Percentiles rank a stretch among this genome's conserved stretches.
Conservation (phyloP, 2,113 vertebrate species). For the Saimiri boliviensis region DNA sequence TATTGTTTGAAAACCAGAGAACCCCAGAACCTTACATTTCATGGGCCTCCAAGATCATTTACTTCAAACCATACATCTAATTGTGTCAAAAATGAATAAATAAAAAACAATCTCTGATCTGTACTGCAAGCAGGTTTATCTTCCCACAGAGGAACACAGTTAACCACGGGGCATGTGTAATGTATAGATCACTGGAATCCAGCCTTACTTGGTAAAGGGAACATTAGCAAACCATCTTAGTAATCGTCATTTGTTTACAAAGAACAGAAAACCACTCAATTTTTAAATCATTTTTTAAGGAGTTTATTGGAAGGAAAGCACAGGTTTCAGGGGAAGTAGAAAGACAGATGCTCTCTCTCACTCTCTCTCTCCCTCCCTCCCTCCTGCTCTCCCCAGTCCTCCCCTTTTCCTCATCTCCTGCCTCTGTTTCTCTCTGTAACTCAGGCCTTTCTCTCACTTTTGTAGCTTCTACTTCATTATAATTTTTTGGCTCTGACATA, state of each 20-base stretch:
- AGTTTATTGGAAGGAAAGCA: neutral
- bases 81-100: neutral
- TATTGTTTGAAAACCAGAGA: conserved; percentile 4
- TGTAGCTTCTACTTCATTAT: neutral
- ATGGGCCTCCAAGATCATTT: neutral
- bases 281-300: neutral
- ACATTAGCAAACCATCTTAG: neutral
- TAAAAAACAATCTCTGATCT: neutral
- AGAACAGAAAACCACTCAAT: neutral
- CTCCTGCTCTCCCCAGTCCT: neutral
- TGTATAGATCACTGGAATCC: neutral
- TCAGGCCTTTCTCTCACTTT: neutral
- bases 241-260: neutral
- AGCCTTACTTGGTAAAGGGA: neutral
- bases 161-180: neutral
- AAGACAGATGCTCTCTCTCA: neutral
- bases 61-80: neutral
- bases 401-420: neutral
- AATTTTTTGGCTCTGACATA: neutral
- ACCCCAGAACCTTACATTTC: neutral
- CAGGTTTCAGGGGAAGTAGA: neutral
- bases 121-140: neutral
- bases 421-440: neutral
- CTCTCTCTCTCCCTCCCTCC: neutral
- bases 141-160: neutral